Evolutionary conservation across 2,113 vertebrate genomes (phyloP), one percentile per base, ranked within the genome.

Genomic region (Globicephala melas): DNA sequence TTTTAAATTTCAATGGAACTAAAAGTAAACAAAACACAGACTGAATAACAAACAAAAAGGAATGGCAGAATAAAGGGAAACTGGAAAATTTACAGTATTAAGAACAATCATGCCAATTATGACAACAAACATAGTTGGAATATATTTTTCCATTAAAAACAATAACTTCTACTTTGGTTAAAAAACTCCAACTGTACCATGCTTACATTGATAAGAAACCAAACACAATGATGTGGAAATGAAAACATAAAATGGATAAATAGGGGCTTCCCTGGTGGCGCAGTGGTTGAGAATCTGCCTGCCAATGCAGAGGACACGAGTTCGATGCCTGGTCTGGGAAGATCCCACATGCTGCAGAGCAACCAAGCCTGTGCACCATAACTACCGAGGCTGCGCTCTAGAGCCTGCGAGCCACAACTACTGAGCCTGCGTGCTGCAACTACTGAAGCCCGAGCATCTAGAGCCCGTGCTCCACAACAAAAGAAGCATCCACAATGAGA

Each of bases 1-100:
- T 94, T 97, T 92, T 53, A 92, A 25, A 88, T 95, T 86, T 94
- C 12, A 44, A 8, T 68, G 86, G 44, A 94, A 83, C 76, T 65
- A 86, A 96, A 96, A 90, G 26, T 82, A 94, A 96, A 55, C 17
- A 47, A 92, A 47, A 31, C 26, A 86, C 7, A 31, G 50, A 53
- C 6, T 94, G 8, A 5, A 50, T 65, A 58, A 76, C 38, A 96
- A 76, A 80, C 8, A 63, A 79, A 58, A 44, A 79, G 31, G 86
- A 95, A 83, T 13, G 65, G 62, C 3, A 90, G 89, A 95, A 55
- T 73, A n/a, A 77, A 85, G 63, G 28, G 12, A 93, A 89, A 82
- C 9, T 77, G 33, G 36, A 95, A 88, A 84, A 62, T 77, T 81
- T 60, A 38, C 1, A 91, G 62, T 31, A 13, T 93, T 67, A 60